These are phyloP conservation scores for Solenopsis fugax DNA, from an alignment of 1,140 invertebrate species.

Conservation along the genomic window DNA sequence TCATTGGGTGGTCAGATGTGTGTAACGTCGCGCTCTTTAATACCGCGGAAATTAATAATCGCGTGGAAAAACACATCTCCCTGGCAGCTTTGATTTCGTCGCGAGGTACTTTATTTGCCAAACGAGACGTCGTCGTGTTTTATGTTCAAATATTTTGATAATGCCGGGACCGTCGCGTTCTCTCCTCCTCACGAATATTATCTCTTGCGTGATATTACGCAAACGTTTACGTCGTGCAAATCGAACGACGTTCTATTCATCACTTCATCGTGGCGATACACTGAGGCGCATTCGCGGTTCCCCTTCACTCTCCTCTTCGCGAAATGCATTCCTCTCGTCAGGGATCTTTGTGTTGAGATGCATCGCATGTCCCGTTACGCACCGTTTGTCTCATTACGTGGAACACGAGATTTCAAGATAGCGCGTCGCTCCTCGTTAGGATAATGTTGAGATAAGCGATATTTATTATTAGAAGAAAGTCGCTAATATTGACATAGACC, in stretches of 20 bases:
- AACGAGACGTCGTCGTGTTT: not conserved
- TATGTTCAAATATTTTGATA: constrained; percentile 48
- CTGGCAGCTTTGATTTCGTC: constrained; percentile 11
- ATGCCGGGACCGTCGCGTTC: not conserved
- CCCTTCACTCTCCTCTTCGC: not conserved
- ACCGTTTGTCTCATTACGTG: constrained; percentile 11
- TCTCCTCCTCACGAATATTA: constrained; percentile 1
- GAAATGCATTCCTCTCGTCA: too few relatives aligned
- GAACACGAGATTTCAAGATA: not conserved
- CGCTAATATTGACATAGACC: too few relatives aligned
- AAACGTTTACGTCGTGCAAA: constrained; percentile 24
- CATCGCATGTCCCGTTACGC: not conserved
- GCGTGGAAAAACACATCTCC: not conserved
- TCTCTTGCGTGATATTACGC: constrained; percentile 43
- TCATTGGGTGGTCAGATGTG: not conserved
- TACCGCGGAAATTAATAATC: constrained; percentile 21
- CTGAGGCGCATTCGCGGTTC: not conserved
- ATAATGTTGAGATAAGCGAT: not conserved
- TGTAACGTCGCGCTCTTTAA: not conserved
- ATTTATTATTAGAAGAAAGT: constrained; percentile 23
- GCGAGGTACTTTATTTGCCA: constrained; percentile 25
- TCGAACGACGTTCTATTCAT: not conserved
- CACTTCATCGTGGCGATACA: not conserved
- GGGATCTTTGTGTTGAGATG: not conserved
- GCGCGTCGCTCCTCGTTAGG: constrained; percentile 15